Evolutionary conservation across 1,140 invertebrate genomes (phyloP).

Genomic region (Bursaphelenchus mucronatus): DNA sequence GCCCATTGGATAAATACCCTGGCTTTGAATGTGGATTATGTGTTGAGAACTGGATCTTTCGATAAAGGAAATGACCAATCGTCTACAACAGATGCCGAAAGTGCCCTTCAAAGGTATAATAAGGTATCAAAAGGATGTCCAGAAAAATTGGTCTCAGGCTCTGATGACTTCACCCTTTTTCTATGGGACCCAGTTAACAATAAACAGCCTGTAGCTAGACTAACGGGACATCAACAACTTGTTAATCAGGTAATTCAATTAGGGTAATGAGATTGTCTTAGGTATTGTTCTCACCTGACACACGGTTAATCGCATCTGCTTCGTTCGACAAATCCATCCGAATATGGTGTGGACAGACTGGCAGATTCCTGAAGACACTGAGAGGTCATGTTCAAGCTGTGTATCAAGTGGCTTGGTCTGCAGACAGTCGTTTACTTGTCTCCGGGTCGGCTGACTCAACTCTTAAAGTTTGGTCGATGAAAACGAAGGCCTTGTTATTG

Average conservation of each 20-base stretch:
- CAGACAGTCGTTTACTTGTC: constrained; percentile 86
- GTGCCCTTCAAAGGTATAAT: constrained; percentile 68
- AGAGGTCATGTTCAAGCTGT: constrained; percentile 93
- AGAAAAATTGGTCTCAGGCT: constrained; percentile 88
- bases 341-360: constrained; percentile 84
- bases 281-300: constrained; percentile 95
- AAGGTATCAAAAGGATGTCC: constrained; percentile 61
- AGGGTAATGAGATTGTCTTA: constrained; percentile 72
- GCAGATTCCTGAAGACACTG: constrained; percentile 78
- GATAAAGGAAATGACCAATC: constrained; percentile 68
- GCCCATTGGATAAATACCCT: constrained; percentile 98
- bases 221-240: constrained; percentile 94
- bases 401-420: constrained; percentile 93
- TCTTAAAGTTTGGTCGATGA: constrained; percentile 83
- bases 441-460: constrained; percentile 97
- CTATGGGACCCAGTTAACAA: constrained; percentile 89
- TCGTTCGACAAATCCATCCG: constrained; percentile 98
- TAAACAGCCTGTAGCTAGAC: constrained; percentile 75
- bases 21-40: constrained; percentile 92
- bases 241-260: constrained; percentile 52
- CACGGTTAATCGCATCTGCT: constrained; percentile 84
- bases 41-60: constrained; percentile 81
- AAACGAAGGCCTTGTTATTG: constrained; percentile 77
- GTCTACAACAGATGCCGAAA: constrained; percentile 50
- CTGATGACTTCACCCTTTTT: constrained; percentile 94